phyloP scores from a whole-genome alignment of 2,113 vertebrate species.

The Calidris pugnax region DNA sequence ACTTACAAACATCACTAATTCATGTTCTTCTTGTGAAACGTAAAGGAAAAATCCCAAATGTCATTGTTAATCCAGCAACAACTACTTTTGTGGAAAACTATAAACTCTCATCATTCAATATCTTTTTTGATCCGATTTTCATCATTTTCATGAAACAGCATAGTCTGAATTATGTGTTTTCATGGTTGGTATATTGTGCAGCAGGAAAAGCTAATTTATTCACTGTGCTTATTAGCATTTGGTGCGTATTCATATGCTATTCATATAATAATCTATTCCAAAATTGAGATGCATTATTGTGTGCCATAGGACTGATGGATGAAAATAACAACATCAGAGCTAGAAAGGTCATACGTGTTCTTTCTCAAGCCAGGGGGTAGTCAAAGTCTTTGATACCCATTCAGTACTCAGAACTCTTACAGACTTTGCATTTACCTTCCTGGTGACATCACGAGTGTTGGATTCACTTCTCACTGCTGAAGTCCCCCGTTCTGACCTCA shows the following conservation, averaged over 20 bases:
- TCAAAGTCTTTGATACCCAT: not conserved
- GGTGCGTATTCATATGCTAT: not conserved
- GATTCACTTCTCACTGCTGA: not conserved
- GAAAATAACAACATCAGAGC: not conserved
- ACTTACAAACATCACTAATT: not conserved
- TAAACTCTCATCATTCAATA: not conserved
- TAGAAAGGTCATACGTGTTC: not conserved
- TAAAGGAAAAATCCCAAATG: not conserved
- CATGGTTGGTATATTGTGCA: not conserved
- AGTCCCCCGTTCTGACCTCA: not conserved
- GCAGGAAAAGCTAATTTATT: not conserved
- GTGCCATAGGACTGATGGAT: not conserved
- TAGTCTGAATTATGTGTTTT: not conserved
- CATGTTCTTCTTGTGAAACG: not conserved
- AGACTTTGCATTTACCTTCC: not conserved
- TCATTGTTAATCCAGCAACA: not conserved
- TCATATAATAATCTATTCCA: not conserved
- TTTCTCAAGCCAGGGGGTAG: not conserved
- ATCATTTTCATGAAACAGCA: not conserved
- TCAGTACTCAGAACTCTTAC: not conserved
- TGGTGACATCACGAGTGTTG: not conserved
- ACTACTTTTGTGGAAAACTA: not conserved
- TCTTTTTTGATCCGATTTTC: not conserved
- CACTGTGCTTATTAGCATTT: not conserved
- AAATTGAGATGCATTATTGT: not conserved